Evolutionary conservation across 2,113 vertebrate species (phyloP), one percentile per base, ranked within the genome.

Genomic region (Amblyopsis rosae): DNA sequence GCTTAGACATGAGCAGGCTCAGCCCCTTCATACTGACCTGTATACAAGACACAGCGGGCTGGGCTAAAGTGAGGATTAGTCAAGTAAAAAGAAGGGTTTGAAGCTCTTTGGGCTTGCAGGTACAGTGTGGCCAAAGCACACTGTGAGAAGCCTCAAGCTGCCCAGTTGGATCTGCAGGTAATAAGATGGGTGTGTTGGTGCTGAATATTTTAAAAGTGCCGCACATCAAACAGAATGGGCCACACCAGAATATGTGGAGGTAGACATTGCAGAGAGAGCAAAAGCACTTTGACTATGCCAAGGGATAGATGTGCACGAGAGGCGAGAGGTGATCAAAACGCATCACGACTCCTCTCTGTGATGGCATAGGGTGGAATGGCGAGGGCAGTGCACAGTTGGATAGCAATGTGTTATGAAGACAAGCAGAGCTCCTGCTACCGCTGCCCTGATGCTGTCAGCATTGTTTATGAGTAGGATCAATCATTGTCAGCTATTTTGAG

Each of bases 141-240:
- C 50, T 67, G 58, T 63, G 55, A 41, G 67, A 49, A 73, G 70
- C 56, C 49, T 35, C 13, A 4, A 72, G 47, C 59, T 54, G 64
- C 78, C 65, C 67, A 65, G 45, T 50, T 68, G 58, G 71, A 84
- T 72, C 67, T n/a, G 48, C 69, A 87, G 77, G 74, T 88, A 84
- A 82, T 76, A 84, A 71, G 80, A 81, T 17, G 32, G 73, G 73
- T 67, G 66, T 64, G 67, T 73, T 55, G 47, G 60, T 45, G 12
- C n/a, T 82, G 72, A 84, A 87, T 82, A 78, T 86, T 90, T 87
- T 67, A 87, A 19, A 19, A 73, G 70, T 69, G 41, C 15, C 49
- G 59, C 54, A 69, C 69, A 81, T 86, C 72, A 81, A 85, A 79
- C 73, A 53, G 72, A 83, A 58, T 9, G 4, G 53, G 58, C 49